Evolutionary conservation across 2,888 invertebrate species (phyloP), one percentile per base, ranked within the genome.

Genomic region (Scrobipalpa costella): DNA sequence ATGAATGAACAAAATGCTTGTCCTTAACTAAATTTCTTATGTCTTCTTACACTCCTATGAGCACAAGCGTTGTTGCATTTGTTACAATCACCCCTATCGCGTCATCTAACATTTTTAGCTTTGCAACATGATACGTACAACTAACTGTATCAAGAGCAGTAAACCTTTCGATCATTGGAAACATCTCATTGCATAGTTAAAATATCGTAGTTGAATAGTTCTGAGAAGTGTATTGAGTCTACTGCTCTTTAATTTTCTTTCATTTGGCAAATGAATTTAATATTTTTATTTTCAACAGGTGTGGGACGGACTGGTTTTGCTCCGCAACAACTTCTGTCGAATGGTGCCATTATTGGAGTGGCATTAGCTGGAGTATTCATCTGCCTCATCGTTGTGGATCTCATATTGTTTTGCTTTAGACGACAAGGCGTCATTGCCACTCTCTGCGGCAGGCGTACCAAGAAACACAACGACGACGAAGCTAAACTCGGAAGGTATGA

Each of bases 401-500:
- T 98, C 8, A 93, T 96, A 47, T 97, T 98, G 80, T 95, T 95
- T 83, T 90, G 94, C 92, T 86, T 93, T 68, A 93, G 93, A 76
- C 85, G 93, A 63, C 92, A 94, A 77, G 95, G 95, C 52, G 93
- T 95, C 38, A 92, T 95, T 75, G 95, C 95, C n/a, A 88, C 93
- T 38, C 87, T 95, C 73, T 95, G 95, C 74, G 93, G 94, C n/a
- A 89, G 93, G 70, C 93, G 93, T 44, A 91, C 93, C 59, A 95
- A 95, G 82, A 93, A 94, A 64, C 93, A 94, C 65, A 94, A 96
- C 71, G 96, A 96, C 70, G 96, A 96, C 65, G 96, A 96, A 86
- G 93, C 95, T 0, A 97, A 96, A 84, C 90, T 97, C 66, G 96
- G 96, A 93, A 97, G 96, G 97, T 97, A 93, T 92, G 75, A 63